Conservation (phyloP, 2,113 vertebrate genomes). For the Daubentonia madagascariensis region DNA sequence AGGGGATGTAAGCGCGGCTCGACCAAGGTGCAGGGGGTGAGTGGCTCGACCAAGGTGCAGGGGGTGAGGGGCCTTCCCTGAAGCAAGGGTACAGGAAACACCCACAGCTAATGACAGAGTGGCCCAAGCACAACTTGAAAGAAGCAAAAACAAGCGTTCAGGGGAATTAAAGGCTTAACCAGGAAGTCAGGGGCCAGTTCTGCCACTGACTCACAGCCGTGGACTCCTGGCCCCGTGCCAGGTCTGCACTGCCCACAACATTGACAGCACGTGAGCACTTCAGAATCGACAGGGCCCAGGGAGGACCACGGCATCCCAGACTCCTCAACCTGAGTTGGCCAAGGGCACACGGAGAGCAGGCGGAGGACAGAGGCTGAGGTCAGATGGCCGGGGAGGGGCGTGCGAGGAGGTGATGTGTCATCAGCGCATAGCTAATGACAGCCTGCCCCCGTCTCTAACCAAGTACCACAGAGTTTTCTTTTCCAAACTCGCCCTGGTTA, state of each 20-base stretch:
- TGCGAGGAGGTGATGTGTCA: not conserved
- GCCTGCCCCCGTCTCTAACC: not conserved
- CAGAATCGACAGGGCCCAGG: too few relatives aligned
- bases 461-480: not conserved
- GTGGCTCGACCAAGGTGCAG: not conserved
- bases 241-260: not conserved
- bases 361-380: not conserved
- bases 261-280: not conserved
- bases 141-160: constrained; percentile 60
- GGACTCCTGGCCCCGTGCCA: not conserved
- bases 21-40: not conserved
- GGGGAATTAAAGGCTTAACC: constrained; percentile 63
- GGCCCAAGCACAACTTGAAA: constrained; percentile 63
- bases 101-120: constrained; percentile 67
- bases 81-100: not conserved
- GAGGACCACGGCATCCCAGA: not conserved
- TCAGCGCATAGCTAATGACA: not conserved
- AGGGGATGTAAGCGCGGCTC: fast-evolving
- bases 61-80: not conserved
- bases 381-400: not conserved
- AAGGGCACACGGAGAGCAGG: not conserved
- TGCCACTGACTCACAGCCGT: constrained; percentile 55
- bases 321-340: not conserved
- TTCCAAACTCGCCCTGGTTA: not conserved
- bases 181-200: constrained; percentile 69